phyloP scores from a whole-genome alignment of 2,113 vertebrate genomes.

The Xenopus laevis region DNA sequence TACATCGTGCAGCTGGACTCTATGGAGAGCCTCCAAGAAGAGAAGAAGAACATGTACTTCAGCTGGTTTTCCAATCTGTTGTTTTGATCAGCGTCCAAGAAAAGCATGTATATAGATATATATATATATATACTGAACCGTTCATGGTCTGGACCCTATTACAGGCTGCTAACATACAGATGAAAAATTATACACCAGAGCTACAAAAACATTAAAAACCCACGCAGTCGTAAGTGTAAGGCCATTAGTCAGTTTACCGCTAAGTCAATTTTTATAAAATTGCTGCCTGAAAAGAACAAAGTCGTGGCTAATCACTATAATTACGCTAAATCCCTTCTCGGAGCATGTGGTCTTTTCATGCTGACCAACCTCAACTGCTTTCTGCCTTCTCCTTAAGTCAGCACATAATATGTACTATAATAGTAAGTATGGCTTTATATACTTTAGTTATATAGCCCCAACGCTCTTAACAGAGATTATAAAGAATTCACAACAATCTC shows the following conservation, averaged over 20 bases:
- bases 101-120: not conserved
- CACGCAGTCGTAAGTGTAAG: not conserved
- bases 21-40: too few relatives aligned
- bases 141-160: constrained; percentile 14
- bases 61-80: not conserved
- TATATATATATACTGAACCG: constrained; percentile 8
- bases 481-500: too few relatives aligned
- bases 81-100: constrained; percentile 21
- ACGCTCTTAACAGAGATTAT: too few relatives aligned
- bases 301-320: constrained; percentile 18
- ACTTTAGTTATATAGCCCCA: too few relatives aligned
- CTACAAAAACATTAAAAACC: too few relatives aligned
- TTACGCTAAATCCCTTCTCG: constrained; percentile 2
- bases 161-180: constrained; percentile 3
- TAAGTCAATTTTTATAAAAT: constrained; percentile 1
- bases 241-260: constrained; percentile 20
- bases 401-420: too few relatives aligned
- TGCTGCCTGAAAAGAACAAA: not conserved
- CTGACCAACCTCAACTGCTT: too few relatives aligned
- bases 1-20: too few relatives aligned
- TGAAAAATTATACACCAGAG: constrained; percentile 8
- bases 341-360: not conserved
- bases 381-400: too few relatives aligned
- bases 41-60: too few relatives aligned
- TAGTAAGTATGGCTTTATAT: too few relatives aligned